Evolutionary conservation across 2,888 invertebrate genomes (phyloP).

Genomic region (Operophtera brumata): DNA sequence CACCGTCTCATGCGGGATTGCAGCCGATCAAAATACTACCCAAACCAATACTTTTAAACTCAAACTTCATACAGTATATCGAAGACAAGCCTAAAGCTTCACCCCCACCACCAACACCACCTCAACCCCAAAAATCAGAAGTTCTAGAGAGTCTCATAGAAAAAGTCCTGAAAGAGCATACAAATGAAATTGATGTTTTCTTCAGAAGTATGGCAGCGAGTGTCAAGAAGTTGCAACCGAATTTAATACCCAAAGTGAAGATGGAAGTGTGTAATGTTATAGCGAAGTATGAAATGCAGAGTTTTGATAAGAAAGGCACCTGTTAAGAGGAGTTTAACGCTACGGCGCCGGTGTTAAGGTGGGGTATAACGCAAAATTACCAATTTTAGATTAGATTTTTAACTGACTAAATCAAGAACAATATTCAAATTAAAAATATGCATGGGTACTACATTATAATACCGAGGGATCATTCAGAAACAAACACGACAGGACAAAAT

Average conservation of each 20-base stretch:
- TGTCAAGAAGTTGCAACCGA: conserved; percentile 73
- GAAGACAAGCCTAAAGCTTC: conserved; percentile 54
- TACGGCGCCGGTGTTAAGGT: no score
- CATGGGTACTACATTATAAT: no score
- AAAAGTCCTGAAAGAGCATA: conserved; percentile 69
- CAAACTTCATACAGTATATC: conserved; percentile 62
- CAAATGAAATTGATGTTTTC: conserved; percentile 75
- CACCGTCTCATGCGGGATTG: conserved; percentile 55
- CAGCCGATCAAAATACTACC: conserved; percentile 72
- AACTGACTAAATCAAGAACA: no score
- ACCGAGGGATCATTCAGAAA: no score
- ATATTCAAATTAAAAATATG: no score
- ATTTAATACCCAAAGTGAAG: conserved; percentile 74
- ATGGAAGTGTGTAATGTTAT: conserved; percentile 78
- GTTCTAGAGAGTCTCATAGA: conserved; percentile 70
- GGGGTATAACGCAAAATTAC: no score
- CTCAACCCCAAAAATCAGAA: conserved; percentile 47
- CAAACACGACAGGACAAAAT: no score
- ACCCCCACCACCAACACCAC: conserved; percentile 2
- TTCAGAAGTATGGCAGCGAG: conserved; percentile 76
- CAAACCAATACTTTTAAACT: conserved; percentile 64
- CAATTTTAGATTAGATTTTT: no score
- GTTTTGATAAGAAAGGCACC: conserved; percentile 61
- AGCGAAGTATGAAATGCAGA: conserved; percentile 77
- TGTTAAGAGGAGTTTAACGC: no score